Conservation (phyloP, 2,113 vertebrate genomes). For the Rattus norvegicus region GRCr8 NC_086039.1:34493001-34493500, state of each 20-base stretch:
- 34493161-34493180: neutral
- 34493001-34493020: neutral
- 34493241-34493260: neutral
- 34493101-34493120: neutral
- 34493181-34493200: neutral
- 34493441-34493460: neutral
- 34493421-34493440: neutral
- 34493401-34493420: neutral
- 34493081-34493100: neutral
- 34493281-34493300: neutral
- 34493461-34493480: neutral
- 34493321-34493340: neutral
- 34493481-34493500: neutral
- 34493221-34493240: neutral
- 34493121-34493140: neutral
- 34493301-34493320: neutral
- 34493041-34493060: neutral
- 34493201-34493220: neutral
- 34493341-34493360: neutral
- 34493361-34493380: neutral
- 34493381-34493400: neutral
- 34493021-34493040: neutral
- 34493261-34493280: neutral
- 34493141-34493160: neutral
- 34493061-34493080: neutral